phyloP scores from a whole-genome alignment of 2,888 invertebrate species.

The Argynnis bischoffii region DNA sequence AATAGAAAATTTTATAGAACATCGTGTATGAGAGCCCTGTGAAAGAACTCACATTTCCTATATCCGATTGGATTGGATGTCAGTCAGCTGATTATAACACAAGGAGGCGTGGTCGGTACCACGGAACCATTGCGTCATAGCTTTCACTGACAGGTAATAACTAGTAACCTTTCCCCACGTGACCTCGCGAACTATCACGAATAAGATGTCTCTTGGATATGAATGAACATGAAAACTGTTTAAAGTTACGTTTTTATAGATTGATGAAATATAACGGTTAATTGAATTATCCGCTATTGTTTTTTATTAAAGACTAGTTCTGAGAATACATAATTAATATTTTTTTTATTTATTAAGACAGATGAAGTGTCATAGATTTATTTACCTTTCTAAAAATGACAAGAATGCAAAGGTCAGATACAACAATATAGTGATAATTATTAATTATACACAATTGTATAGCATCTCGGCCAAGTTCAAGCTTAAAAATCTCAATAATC shows the following conservation, averaged over 20 bases:
- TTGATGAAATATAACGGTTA: not conserved
- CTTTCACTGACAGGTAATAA: conserved; percentile 57
- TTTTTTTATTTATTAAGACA: not conserved
- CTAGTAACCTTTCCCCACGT: conserved; percentile 62
- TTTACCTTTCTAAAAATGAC: conserved; percentile 2
- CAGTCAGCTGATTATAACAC: conserved; percentile 36
- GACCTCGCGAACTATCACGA: conserved; percentile 66
- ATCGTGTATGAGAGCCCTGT: conserved; percentile 20
- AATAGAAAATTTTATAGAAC: conserved; percentile 18
- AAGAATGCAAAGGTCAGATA: conserved; percentile 42
- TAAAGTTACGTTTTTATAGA: not conserved
- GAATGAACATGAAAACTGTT: conserved; percentile 1
- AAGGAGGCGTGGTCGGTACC: conserved; percentile 48
- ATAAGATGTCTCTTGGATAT: conserved; percentile 28
- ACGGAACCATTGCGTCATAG: conserved; percentile 47
- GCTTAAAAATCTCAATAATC: conserved; percentile 49
- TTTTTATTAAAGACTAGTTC: no score
- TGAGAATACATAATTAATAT: no score
- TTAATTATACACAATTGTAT: conserved; percentile 46
- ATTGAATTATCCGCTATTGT: not conserved
- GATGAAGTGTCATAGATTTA: conserved; percentile 3
- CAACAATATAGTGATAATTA: conserved; percentile 44
- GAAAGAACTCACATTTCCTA: conserved; percentile 42
- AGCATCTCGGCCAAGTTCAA: conserved; percentile 67
- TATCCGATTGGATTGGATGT: conserved; percentile 36